phyloP scores from a whole-genome alignment of 2,113 vertebrate genomes.

The Hemiscyllium ocellatum region DNA sequence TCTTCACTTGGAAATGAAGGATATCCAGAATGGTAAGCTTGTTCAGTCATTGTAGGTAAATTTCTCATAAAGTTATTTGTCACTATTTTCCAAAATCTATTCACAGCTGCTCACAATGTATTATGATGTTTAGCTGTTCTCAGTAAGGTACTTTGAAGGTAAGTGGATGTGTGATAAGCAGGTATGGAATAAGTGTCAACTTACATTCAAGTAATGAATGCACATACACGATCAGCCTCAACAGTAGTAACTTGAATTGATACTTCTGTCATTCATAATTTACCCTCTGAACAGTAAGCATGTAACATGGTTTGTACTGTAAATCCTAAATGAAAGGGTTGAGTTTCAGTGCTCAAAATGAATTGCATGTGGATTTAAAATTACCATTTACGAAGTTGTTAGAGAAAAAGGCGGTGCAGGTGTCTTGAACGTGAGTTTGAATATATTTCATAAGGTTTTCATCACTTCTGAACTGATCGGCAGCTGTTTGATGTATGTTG shows the following conservation, averaged over 20 bases:
- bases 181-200: background rate
- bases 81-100: slow-evolving; percentile 10
- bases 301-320: slow-evolving; percentile 27
- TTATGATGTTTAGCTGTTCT: background rate
- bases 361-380: slow-evolving; percentile 31
- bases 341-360: slow-evolving; percentile 20
- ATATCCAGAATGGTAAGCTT: slow-evolving; percentile 87
- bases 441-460: slow-evolving; percentile 21
- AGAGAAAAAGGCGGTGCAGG: background rate
- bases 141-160: slow-evolving; percentile 20
- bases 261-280: slow-evolving; percentile 38
- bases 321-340: slow-evolving; percentile 26
- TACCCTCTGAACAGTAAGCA: slow-evolving; percentile 5
- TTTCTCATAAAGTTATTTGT: slow-evolving; percentile 31
- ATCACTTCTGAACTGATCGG: background rate
- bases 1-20: slow-evolving; percentile 92
- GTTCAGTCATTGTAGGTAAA: slow-evolving; percentile 3
- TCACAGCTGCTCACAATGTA: slow-evolving; percentile 20
- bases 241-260: slow-evolving; percentile 30
- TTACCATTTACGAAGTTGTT: background rate
- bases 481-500: background rate
- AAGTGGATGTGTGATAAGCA: background rate
- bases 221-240: background rate
- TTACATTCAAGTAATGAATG: slow-evolving; percentile 22
- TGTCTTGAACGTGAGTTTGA: slow-evolving; percentile 4